These are phyloP conservation scores for Narcine bancroftii DNA, from an alignment of 2,113 vertebrate species.

Conservation along the genomic window DNA sequence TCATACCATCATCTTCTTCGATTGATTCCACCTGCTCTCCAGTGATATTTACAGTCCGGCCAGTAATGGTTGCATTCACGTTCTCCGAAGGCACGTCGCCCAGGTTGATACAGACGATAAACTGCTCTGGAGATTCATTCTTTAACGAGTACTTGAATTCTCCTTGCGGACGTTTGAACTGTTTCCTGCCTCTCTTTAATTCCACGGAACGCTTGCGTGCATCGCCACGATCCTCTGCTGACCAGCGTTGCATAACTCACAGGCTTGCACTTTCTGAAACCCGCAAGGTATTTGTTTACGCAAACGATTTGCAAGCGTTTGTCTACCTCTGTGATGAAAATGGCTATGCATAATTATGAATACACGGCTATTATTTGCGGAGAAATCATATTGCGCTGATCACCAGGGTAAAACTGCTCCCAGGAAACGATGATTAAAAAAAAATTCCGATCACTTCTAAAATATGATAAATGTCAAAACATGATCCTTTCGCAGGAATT, in stretches of 20 bases:
- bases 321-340: slow-evolving; percentile 33
- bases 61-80: neutral
- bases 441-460: neutral
- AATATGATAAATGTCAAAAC: neutral
- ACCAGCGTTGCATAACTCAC: slow-evolving; percentile 11
- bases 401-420: neutral
- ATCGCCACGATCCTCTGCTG: slow-evolving; percentile 11
- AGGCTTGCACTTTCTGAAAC: slow-evolving; percentile 32
- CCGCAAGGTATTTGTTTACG: slow-evolving; percentile 26
- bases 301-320: slow-evolving; percentile 26
- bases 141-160: no score
- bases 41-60: neutral
- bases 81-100: slow-evolving; percentile 8
- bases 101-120: slow-evolving; percentile 26
- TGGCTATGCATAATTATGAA: slow-evolving; percentile 19
- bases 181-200: neutral
- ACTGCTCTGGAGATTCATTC: neutral
- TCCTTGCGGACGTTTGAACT: neutral
- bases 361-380: neutral
- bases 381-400: neutral
- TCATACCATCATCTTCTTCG: slow-evolving; percentile 8
- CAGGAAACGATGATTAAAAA: neutral
- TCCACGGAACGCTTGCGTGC: neutral
- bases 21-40: neutral
- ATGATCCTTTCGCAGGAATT: neutral